Base-by-base conservation (phyloP, 2,888 invertebrate genomes). In the Hirtodrosophila cameraria region DNA sequence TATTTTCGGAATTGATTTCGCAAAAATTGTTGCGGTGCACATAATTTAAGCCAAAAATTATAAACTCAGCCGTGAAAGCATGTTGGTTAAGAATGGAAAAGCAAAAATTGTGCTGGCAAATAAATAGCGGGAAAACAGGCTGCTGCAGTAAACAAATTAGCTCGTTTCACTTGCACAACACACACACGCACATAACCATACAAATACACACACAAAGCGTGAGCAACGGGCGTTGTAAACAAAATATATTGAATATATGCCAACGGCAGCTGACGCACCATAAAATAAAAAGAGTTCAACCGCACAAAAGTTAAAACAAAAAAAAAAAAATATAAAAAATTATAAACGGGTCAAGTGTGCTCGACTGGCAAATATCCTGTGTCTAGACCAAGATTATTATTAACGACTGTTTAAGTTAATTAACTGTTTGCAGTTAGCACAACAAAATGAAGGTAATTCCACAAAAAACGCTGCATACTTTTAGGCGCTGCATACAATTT, bases 141-240 rank as follows among this genome's bases (percentile, higher is more conserved):
- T 70, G 41, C 54, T 79, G 64, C 81, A 60, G 86, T 70, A 61
- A 84, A 86, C 86, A 84, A 81, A 81, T 86, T 86, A 86, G 87
- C 85, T 70, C 67, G 63, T 59, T 86, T 75, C 75, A 82, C 62
- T 73, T 73, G 61, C 62, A 57, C 58, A 55, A 49, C 72, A 53
- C 18, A 57, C 27, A 61, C 30, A 23, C 20, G 23, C 5, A 18
- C 8, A 43, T 15, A 50, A n/a, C 31, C 23, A 20, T 11, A 57
- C n/a, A 46, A 18, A 42, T 7, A 31, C 13, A 38, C 23, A 28
- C 9, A 50, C 6, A 30, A 12, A 23, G 27, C 12, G 38, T 41
- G 60, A 49, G 35, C 23, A 53, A 48, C 49, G 45, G 20, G 43
- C 39, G 49, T 63, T 73, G 74, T 73, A 60, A 73, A 72, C 60